These are phyloP conservation scores for Ahaetulla prasina DNA, from an alignment of 2,113 vertebrate species.

Conservation along the genomic window DNA sequence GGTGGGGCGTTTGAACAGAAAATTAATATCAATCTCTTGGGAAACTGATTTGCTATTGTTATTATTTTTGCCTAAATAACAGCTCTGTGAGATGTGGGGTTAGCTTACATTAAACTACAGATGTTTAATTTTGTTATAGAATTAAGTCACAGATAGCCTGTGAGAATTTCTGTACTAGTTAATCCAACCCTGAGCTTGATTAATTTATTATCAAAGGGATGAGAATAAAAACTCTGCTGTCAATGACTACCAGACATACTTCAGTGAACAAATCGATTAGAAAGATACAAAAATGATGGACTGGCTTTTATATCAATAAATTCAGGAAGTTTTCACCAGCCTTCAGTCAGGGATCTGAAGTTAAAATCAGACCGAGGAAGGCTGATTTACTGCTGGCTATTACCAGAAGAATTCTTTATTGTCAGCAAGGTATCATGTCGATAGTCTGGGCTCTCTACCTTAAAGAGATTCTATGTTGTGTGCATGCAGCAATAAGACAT, in stretches of 20 bases:
- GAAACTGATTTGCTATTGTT: background rate
- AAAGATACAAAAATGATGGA: background rate
- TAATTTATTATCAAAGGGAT: slow-evolving; percentile 38
- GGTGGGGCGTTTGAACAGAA: background rate
- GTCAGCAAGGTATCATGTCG: background rate
- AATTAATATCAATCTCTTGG: background rate
- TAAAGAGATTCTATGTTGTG: background rate
- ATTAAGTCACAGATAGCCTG: background rate
- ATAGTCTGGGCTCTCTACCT: background rate
- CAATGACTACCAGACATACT: background rate
- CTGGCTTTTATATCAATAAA: background rate
- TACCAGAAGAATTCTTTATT: background rate
- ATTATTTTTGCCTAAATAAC: background rate
- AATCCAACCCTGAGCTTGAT: slow-evolving; percentile 40
- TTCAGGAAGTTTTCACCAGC: background rate
- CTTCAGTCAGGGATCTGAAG: background rate
- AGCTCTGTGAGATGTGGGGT: background rate
- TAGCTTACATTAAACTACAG: background rate
- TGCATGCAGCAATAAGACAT: background rate
- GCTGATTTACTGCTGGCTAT: background rate
- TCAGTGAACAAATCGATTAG: background rate
- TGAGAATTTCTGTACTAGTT: slow-evolving; percentile 31
- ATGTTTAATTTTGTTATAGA: background rate
- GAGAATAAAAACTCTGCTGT: background rate
- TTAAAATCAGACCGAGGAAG: background rate